phyloP scores from a whole-genome alignment of 2,797 vertebrate genomes.

The Pyrocephalus nanus region DNA sequence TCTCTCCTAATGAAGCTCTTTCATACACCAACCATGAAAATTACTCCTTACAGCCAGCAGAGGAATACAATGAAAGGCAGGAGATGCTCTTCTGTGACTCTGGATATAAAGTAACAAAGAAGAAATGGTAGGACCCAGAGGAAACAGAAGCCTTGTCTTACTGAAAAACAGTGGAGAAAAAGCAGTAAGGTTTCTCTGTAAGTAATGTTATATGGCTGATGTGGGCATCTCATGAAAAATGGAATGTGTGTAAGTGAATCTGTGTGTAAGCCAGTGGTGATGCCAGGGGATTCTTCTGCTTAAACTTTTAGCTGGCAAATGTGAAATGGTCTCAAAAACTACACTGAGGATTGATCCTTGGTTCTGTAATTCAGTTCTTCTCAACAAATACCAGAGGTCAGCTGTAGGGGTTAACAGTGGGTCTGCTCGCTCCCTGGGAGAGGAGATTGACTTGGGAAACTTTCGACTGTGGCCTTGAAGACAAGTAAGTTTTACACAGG shows the following conservation, averaged over 20 bases:
- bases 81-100: not conserved
- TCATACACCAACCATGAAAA: not conserved
- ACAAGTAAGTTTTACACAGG: too few relatives aligned
- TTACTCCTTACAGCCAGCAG: not conserved
- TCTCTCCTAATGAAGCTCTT: not conserved
- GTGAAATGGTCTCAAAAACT: not conserved
- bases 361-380: not conserved
- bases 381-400: not conserved
- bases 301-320: not conserved
- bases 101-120: not conserved
- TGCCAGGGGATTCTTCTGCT: not conserved
- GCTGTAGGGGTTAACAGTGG: too few relatives aligned
- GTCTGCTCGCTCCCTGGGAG: too few relatives aligned
- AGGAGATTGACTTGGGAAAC: too few relatives aligned
- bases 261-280: not conserved
- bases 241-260: not conserved
- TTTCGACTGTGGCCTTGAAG: too few relatives aligned
- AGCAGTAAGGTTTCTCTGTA: not conserved
- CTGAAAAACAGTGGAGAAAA: not conserved
- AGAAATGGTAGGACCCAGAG: not conserved
- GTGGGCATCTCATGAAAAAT: conserved; percentile 17
- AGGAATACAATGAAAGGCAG: not conserved
- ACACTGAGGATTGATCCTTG: not conserved
- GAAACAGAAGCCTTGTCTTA: not conserved
- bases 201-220: not conserved